Percentiles rank a stretch among this genome's conserved stretches.
Evolutionary conservation across 2,797 vertebrate genomes (phyloP).

Genomic region (Rousettus madagascariensis): DNA sequence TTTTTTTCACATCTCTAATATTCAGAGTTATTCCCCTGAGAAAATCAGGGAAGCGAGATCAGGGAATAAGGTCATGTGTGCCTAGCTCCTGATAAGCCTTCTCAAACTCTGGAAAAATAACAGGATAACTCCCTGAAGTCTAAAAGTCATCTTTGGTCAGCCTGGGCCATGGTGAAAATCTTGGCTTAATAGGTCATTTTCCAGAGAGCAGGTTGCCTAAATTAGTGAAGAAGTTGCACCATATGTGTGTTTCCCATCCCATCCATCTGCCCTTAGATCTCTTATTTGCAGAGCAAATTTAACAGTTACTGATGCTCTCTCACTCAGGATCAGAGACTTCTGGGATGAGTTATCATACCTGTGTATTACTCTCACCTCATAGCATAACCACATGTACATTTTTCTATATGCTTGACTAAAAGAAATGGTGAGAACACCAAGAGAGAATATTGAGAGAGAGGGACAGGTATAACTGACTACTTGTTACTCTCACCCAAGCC

Average conservation of each 20-base stretch:
- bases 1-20: neutral
- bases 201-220: neutral
- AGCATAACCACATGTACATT: neutral
- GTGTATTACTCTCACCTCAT: neutral
- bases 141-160: conserved; percentile 8
- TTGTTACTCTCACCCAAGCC: neutral
- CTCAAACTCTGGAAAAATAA: conserved; percentile 29
- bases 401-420: neutral
- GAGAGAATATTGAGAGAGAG: neutral
- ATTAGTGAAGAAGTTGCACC: neutral
- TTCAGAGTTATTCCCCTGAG: conserved; percentile 37
- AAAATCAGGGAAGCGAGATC: neutral
- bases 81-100: neutral
- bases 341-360: neutral
- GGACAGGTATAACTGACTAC: neutral
- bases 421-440: neutral
- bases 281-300: neutral
- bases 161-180: neutral
- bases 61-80: neutral
- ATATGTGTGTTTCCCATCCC: neutral
- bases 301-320: neutral
- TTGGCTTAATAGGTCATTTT: conserved; percentile 8
- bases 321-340: neutral
- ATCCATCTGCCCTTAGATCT: neutral
- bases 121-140: neutral